Evolutionary conservation across 1,140 invertebrate genomes (phyloP).

Genomic region (Drosophila varians): DNA sequence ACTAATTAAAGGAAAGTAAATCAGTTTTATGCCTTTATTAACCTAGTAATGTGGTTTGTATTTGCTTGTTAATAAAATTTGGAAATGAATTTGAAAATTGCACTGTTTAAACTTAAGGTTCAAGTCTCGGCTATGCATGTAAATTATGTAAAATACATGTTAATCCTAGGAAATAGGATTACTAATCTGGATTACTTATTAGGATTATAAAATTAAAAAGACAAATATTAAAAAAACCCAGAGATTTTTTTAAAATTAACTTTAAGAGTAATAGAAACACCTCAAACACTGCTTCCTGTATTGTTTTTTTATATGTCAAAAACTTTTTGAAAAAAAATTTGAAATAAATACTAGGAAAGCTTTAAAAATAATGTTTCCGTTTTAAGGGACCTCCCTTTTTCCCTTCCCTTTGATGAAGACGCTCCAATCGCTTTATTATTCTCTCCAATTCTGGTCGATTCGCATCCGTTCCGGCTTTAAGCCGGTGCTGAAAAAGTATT

Average conservation of each 20-base stretch:
- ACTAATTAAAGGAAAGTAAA: too few species aligned
- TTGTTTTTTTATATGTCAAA: too few species aligned
- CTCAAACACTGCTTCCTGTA: too few species aligned
- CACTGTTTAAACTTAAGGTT: not conserved
- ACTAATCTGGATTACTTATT: too few species aligned
- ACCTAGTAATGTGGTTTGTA: too few species aligned
- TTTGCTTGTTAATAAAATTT: not conserved
- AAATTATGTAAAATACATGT: not conserved
- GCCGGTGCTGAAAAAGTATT: constrained; percentile 72
- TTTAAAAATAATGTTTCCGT: constrained; percentile 26
- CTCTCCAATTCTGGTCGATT: constrained; percentile 3
- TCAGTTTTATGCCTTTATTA: too few species aligned
- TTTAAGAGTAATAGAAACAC: too few species aligned
- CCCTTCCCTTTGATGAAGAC: not conserved
- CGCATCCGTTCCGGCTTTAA: constrained; percentile 63
- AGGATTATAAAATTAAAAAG: too few species aligned
- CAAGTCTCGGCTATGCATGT: not conserved
- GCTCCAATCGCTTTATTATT: constrained; percentile 64
- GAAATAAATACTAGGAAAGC: not conserved
- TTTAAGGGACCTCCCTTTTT: constrained; percentile 10
- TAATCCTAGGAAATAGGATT: too few species aligned
- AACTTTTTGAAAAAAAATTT: too few species aligned
- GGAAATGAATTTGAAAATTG: not conserved
- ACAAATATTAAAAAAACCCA: too few species aligned
- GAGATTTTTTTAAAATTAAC: too few species aligned